These are phyloP conservation scores for Trachythela sp. DNA, from an alignment of 64 coral and sea anemone species.

Conservation along the genomic window DNA sequence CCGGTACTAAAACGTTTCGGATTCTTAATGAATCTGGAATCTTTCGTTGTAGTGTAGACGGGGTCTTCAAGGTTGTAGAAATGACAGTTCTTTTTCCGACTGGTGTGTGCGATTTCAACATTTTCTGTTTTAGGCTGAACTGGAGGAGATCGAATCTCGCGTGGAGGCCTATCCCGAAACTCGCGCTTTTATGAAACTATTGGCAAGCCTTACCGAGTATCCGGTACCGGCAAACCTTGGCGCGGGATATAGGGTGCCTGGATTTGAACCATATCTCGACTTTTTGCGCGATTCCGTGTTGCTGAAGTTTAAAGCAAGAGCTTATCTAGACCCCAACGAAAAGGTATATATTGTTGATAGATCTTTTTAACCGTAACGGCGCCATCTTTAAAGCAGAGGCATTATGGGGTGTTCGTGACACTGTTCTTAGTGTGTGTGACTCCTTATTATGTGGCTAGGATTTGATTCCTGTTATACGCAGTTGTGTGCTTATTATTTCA, in stretches of 20 bases:
- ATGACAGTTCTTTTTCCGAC: no score
- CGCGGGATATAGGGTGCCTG: constrained; percentile 76
- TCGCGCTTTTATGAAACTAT: constrained; percentile 69
- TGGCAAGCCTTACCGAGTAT: constrained; percentile 73
- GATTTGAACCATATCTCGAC: constrained; percentile 82
- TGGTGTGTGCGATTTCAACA: neutral
- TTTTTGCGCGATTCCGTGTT: constrained; percentile 79
- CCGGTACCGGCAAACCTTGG: constrained; percentile 78
- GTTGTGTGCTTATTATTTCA: no score
- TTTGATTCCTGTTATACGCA: no score
- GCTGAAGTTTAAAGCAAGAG: constrained; percentile 91
- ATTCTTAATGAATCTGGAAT: no score
- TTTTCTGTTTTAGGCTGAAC: constrained; percentile 59
- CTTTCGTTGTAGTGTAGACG: no score
- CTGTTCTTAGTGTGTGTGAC: no score
- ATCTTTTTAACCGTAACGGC: neutral
- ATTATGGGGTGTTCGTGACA: no score
- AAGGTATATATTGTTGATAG: constrained; percentile 46
- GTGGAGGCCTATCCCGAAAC: constrained; percentile 92
- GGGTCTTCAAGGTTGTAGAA: no score
- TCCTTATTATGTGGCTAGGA: no score
- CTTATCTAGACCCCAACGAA: constrained; percentile 72
- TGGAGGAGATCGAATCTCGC: constrained; percentile 90
- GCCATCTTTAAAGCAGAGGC: neutral
- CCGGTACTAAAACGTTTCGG: no score